Evolutionary conservation across 1,140 invertebrate species (phyloP).

Genomic region (Aporrectodea caliginosa): DNA sequence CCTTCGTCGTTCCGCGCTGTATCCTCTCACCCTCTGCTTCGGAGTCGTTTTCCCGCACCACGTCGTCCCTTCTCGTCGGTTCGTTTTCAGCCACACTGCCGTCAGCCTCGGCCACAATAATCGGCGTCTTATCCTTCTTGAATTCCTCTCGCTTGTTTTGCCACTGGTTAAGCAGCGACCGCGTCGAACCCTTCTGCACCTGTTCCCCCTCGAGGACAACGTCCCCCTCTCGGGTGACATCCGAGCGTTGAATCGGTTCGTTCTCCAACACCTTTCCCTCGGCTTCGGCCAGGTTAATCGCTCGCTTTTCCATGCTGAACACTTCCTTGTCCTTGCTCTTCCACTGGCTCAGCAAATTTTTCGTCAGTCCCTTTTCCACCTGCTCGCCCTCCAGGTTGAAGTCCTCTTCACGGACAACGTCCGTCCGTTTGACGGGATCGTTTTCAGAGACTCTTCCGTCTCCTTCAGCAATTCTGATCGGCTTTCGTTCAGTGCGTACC

Average conservation of each 20-base stretch:
- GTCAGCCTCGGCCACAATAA: slow-evolving; percentile 6
- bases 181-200: background rate
- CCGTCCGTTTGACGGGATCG: slow-evolving; percentile 12
- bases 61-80: slow-evolving; percentile 17
- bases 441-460: slow-evolving; percentile 19
- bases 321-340: slow-evolving; percentile 1
- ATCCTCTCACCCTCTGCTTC: background rate
- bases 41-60: slow-evolving; percentile 10
- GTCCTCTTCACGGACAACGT: slow-evolving; percentile 14
- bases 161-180: slow-evolving; percentile 11
- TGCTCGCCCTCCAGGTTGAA: background rate
- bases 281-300: slow-evolving; percentile 17
- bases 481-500: background rate
- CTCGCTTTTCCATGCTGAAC: background rate
- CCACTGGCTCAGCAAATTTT: slow-evolving; percentile 12
- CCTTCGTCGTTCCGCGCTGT: slow-evolving; percentile 11
- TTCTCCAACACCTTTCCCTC: slow-evolving; percentile 25
- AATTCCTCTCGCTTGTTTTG: slow-evolving; percentile 4
- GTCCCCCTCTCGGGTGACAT: slow-evolving; percentile 22
- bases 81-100: slow-evolving; percentile 25
- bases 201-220: background rate
- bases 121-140: slow-evolving; percentile 8
- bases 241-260: slow-evolving; percentile 19
- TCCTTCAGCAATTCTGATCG: slow-evolving; percentile 7
- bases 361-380: slow-evolving; percentile 19